Conservation (phyloP, 2,888 invertebrate species). For the Euzetes globulus region DNA sequence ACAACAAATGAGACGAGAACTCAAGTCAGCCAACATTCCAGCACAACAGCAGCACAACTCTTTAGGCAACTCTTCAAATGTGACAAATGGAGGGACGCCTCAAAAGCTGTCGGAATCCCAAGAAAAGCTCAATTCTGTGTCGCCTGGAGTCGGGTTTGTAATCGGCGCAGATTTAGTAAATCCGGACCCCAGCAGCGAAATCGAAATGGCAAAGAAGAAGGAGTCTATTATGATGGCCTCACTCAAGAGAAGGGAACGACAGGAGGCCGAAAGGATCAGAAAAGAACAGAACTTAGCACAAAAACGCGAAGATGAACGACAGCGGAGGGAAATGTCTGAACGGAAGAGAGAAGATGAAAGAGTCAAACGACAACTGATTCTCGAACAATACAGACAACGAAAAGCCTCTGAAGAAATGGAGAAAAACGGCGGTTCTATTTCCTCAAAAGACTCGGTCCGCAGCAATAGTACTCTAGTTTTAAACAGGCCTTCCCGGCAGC, state of each 20-base stretch:
- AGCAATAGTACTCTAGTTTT: constrained; percentile 32
- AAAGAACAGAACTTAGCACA: constrained; percentile 74
- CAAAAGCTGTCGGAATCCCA: not conserved
- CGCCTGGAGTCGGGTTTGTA: constrained; percentile 50
- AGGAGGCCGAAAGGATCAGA: constrained; percentile 73
- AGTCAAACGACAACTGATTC: constrained; percentile 73
- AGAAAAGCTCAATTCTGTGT: not conserved
- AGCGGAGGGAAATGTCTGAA: constrained; percentile 63
- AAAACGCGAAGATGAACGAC: constrained; percentile 64
- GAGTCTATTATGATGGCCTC: constrained; percentile 83
- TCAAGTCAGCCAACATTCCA: constrained; percentile 25
- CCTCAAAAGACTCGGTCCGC: constrained; percentile 15
- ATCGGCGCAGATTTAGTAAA: constrained; percentile 61
- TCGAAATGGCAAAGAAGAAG: constrained; percentile 87
- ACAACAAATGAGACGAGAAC: constrained; percentile 39
- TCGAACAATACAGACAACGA: constrained; percentile 85
- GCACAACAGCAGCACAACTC: not conserved
- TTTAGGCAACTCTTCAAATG: not conserved
- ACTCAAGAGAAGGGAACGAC: constrained; percentile 78
- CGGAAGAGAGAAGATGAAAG: constrained; percentile 72
- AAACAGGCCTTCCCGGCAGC: constrained; percentile 32
- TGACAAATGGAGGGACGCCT: not conserved
- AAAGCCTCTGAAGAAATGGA: constrained; percentile 85
- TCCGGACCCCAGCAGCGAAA: constrained; percentile 62
- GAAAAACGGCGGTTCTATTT: constrained; percentile 43